Evolutionary conservation across 2,113 vertebrate genomes (phyloP).

Genomic region (Microcebus ravelobensis): DNA sequence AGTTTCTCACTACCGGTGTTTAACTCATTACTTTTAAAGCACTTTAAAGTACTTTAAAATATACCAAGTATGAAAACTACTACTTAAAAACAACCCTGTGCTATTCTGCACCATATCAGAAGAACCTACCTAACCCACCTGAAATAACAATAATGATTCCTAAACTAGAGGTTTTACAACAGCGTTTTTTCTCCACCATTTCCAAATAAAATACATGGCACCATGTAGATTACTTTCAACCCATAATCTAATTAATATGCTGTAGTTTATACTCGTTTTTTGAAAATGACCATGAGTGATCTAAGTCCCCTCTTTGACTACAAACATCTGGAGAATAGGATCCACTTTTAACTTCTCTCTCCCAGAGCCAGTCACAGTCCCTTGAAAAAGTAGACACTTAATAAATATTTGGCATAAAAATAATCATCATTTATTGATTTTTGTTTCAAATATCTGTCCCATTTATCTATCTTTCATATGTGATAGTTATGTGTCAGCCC

Average conservation of each 20-base stretch:
- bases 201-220: constrained; percentile 57
- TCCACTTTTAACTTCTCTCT: not conserved
- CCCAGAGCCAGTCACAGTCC: not conserved
- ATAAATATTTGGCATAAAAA: not conserved
- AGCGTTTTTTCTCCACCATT: constrained; percentile 13
- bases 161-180: constrained; percentile 39
- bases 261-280: not conserved
- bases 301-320: not conserved
- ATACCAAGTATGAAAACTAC: constrained; percentile 65
- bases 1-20: constrained; percentile 62
- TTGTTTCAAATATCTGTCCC: not conserved
- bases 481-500: not conserved
- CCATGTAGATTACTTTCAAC: constrained; percentile 22
- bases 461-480: not conserved
- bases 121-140: constrained; percentile 48
- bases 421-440: not conserved
- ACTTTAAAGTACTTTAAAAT: constrained; percentile 75
- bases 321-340: not conserved
- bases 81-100: constrained; percentile 48
- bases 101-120: constrained; percentile 63
- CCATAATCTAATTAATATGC: not conserved
- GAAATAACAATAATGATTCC: constrained; percentile 50
- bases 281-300: not conserved
- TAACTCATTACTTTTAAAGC: constrained; percentile 74
- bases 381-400: not conserved